Conservation (phyloP, 2,113 vertebrate genomes). For the Sinocyclocheilus grahami region DNA sequence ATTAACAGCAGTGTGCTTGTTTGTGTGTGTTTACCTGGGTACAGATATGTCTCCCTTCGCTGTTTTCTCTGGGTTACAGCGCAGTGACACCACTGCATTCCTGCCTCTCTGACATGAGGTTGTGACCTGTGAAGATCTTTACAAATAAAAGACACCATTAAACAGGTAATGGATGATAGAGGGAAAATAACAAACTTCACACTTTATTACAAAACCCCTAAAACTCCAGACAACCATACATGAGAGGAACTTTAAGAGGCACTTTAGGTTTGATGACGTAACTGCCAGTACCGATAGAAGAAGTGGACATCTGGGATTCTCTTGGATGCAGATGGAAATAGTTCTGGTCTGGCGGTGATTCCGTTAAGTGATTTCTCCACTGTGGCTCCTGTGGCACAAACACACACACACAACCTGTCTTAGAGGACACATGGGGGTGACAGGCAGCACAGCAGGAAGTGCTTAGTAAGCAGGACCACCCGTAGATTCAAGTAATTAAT, state of each 20-base stretch:
- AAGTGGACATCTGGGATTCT: conserved; percentile 88
- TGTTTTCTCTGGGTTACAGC: conserved; percentile 83
- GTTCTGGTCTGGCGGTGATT: conserved; percentile 77
- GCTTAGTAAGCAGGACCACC: neutral
- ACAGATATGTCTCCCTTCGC: conserved; percentile 84
- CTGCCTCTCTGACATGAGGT: conserved; percentile 89
- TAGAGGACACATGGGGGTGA: conserved; percentile 1
- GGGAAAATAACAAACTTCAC: neutral
- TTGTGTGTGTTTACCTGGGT: conserved; percentile 79
- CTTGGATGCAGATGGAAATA: conserved; percentile 75
- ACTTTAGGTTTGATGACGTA: neutral
- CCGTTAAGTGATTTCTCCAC: conserved; percentile 77
- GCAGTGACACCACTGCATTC: conserved; percentile 85
- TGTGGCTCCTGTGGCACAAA: conserved; percentile 82
- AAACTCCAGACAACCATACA: neutral
- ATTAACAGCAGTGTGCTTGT: neutral
- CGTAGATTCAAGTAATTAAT: neutral
- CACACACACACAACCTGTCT: conserved; percentile 22
- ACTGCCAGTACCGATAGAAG: conserved; percentile 84
- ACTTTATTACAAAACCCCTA: neutral
- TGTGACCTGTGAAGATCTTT: conserved; percentile 85
- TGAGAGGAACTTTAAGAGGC: neutral
- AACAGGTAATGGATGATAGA: neutral
- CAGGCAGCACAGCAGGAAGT: conserved; percentile 4
- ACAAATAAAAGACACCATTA: conserved; percentile 2